A percentile compares a stretch with the other conserved stretches of the same genome.
These are phyloP conservation scores for Petrophora chlorosata DNA, from an alignment of 2,888 invertebrate genomes.

Conservation along the genomic window DNA sequence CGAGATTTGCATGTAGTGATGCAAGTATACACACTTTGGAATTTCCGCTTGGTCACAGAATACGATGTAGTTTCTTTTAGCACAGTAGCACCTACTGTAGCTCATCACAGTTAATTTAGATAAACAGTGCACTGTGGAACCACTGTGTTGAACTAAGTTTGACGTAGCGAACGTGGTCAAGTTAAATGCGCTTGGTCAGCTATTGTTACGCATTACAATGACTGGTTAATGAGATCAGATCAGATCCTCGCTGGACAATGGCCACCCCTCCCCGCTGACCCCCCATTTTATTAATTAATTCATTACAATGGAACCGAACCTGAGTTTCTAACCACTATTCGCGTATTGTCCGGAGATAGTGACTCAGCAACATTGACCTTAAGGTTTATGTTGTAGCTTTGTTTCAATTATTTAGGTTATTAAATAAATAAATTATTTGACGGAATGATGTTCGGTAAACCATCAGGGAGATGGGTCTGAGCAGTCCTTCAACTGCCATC, in stretches of 20 bases:
- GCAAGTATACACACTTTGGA: too few relatives aligned
- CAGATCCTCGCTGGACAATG: slow-evolving; percentile 77
- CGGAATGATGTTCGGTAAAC: too few relatives aligned
- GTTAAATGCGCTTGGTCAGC: slow-evolving; percentile 48
- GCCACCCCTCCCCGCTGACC: slow-evolving; percentile 65
- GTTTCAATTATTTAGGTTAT: slow-evolving; percentile 25
- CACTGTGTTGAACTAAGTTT: slow-evolving; percentile 30
- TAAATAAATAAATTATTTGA: not conserved
- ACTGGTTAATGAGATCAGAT: slow-evolving; percentile 83
- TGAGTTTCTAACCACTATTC: slow-evolving; percentile 74
- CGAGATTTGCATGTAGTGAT: too few relatives aligned
- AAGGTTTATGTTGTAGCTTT: slow-evolving; percentile 18
- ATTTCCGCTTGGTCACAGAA: too few relatives aligned
- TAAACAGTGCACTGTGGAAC: slow-evolving; percentile 6
- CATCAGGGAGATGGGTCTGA: too few relatives aligned
- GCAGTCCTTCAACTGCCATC: too few relatives aligned
- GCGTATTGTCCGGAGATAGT: slow-evolving; percentile 66
- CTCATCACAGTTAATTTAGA: not conserved
- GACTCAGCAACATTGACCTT: slow-evolving; percentile 68
- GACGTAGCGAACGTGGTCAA: slow-evolving; percentile 57
- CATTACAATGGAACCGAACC: slow-evolving; percentile 79
- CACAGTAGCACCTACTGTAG: too few relatives aligned
- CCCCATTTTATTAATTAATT: slow-evolving; percentile 83
- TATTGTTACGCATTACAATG: slow-evolving; percentile 69
- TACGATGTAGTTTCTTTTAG: too few relatives aligned